Percentiles rank a stretch among this genome's conserved stretches.
phyloP scores from a whole-genome alignment of 2,888 invertebrate species.

The Keiferia lycopersicella region DNA sequence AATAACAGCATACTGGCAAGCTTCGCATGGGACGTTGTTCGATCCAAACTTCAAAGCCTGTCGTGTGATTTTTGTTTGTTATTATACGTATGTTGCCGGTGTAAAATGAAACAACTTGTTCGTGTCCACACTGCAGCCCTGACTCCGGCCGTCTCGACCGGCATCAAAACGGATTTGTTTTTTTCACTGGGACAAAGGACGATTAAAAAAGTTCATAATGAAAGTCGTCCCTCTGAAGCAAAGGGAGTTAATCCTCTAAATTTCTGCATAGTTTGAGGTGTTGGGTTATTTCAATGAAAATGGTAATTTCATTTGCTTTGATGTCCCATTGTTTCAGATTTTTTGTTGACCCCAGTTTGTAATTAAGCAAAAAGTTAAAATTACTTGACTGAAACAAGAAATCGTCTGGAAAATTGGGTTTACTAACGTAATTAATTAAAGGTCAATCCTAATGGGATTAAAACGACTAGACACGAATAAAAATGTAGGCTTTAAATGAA shows the following conservation, averaged over 20 bases:
- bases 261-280: conserved; percentile 39
- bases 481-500: neutral
- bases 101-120: neutral
- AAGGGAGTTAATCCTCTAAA: conserved; percentile 58
- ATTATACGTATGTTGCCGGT: neutral
- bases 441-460: neutral
- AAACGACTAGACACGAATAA: neutral
- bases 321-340: conserved; percentile 21
- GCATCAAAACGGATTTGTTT: conserved; percentile 73
- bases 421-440: neutral
- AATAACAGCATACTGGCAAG: neutral
- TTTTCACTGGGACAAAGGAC: conserved; percentile 75
- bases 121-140: conserved; percentile 1
- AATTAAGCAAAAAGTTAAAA: conserved; percentile 1
- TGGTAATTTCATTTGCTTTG: conserved; percentile 24
- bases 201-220: conserved; percentile 80
- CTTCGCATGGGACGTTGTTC: neutral
- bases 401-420: neutral
- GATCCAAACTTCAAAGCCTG: neutral
- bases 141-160: conserved; percentile 51
- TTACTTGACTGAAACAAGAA: neutral
- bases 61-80: conserved; percentile 13
- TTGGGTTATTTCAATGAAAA: conserved; percentile 23
- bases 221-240: conserved; percentile 67
- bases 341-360: conserved; percentile 1